Conservation (phyloP, 2,797 vertebrate species). For the Lepidocolaptes lacrymiger region DNA sequence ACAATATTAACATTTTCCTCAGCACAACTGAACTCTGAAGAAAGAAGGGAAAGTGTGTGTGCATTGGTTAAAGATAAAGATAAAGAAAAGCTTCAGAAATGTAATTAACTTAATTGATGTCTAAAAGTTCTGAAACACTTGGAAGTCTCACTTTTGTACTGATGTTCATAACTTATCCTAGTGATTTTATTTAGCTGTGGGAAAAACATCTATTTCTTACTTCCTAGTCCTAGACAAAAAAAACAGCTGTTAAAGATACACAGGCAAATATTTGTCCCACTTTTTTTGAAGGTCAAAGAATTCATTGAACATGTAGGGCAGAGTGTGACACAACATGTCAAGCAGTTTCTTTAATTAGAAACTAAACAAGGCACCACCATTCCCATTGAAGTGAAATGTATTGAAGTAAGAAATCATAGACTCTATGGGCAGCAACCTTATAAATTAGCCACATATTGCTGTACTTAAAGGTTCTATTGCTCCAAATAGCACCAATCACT, state of each 20-base stretch:
- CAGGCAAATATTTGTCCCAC: not conserved
- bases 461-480: not conserved
- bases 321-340: not conserved
- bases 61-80: no score
- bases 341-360: slow-evolving; percentile 29
- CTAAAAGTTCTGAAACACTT: slow-evolving; percentile 28
- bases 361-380: not conserved
- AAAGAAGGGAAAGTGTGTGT: slow-evolving; percentile 4
- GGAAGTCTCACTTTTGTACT: not conserved
- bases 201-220: not conserved
- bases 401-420: not conserved
- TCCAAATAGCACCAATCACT: slow-evolving; percentile 24
- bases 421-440: not conserved
- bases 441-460: slow-evolving; percentile 31
- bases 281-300: slow-evolving; percentile 9
- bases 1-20: not conserved
- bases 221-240: not conserved
- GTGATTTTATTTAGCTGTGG: not conserved
- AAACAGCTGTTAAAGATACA: not conserved
- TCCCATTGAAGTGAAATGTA: not conserved
- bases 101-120: slow-evolving; percentile 13
- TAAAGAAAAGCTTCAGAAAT: slow-evolving; percentile 9
- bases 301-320: not conserved
- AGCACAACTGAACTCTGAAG: slow-evolving; percentile 20
- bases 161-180: not conserved